phyloP scores from a whole-genome alignment of 2,113 vertebrate genomes.

The Hippocampus abdominalis region DNA sequence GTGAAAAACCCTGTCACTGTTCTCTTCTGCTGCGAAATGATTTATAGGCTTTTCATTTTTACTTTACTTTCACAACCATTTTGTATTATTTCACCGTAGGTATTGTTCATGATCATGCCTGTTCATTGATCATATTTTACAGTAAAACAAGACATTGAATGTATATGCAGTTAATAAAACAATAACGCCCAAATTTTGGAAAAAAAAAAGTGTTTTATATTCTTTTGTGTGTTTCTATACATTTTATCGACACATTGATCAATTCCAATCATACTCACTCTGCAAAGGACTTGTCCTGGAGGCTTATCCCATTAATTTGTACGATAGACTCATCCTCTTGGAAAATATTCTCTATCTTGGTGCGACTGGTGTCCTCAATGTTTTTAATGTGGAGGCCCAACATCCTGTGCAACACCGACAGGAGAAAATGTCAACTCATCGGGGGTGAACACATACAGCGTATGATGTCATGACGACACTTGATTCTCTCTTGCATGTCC shows the following conservation, averaged over 20 bases:
- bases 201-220: too few species aligned
- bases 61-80: too few species aligned
- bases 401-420: conserved; percentile 66
- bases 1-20: too few species aligned
- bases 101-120: too few species aligned
- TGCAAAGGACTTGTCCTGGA: conserved; percentile 87
- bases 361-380: conserved; percentile 86
- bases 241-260: neutral
- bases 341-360: conserved; percentile 83
- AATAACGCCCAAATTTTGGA: too few species aligned
- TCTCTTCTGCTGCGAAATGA: too few species aligned
- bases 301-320: conserved; percentile 84
- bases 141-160: too few species aligned
- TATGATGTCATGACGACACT: conserved; percentile 9
- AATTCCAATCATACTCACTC: conserved; percentile 74
- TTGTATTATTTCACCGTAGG: too few species aligned
- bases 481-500: conserved; percentile 4
- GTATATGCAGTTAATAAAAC: too few species aligned
- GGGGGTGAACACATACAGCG: conserved; percentile 12
- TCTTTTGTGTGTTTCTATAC: neutral
- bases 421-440: conserved; percentile 2
- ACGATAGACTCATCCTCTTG: conserved; percentile 89
- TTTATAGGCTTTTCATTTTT: too few species aligned
- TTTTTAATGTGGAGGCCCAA: conserved; percentile 89
- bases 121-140: too few species aligned